Conservation (phyloP, 2,113 vertebrate genomes). For the Platichthys stellatus region DNA sequence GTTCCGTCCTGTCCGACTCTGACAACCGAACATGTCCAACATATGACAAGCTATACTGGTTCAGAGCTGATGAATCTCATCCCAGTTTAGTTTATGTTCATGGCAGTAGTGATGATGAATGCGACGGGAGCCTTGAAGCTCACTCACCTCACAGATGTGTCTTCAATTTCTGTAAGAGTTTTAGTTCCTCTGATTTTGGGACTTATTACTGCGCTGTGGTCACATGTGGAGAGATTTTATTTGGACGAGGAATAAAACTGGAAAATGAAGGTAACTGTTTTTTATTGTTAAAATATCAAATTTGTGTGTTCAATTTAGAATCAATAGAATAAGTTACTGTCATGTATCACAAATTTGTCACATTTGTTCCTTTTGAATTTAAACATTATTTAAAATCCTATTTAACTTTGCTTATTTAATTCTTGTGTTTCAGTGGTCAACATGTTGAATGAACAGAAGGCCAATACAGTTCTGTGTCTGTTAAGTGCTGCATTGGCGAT, state of each 20-base stretch:
- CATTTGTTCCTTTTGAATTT: too few species aligned
- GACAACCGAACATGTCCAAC: conserved; percentile 21
- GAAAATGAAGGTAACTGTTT: too few species aligned
- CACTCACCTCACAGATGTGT: conserved; percentile 4
- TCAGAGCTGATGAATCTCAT: conserved; percentile 24
- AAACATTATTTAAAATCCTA: too few species aligned
- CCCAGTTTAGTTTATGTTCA: conserved; percentile 16
- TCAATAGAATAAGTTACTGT: too few species aligned
- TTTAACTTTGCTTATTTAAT: too few species aligned
- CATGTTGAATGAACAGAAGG: neutral
- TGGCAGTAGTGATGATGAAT: neutral
- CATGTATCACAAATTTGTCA: too few species aligned
- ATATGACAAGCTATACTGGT: conserved; percentile 48
- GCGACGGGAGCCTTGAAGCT: neutral
- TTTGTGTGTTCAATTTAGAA: too few species aligned
- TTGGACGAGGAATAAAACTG: conserved; percentile 25
- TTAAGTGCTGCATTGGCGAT: neutral
- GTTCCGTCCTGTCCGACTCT: conserved; percentile 40
- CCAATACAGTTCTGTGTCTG: neutral
- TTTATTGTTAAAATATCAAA: too few species aligned
- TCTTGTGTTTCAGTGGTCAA: conserved; percentile 6
- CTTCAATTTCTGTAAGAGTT: conserved; percentile 6
- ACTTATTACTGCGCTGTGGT: conserved; percentile 55
- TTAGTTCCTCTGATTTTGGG: conserved; percentile 40
- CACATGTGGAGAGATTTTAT: conserved; percentile 47